phyloP scores from a whole-genome alignment of 1,140 invertebrate genomes.

The Trichomalopsis sarcophagae region DNA sequence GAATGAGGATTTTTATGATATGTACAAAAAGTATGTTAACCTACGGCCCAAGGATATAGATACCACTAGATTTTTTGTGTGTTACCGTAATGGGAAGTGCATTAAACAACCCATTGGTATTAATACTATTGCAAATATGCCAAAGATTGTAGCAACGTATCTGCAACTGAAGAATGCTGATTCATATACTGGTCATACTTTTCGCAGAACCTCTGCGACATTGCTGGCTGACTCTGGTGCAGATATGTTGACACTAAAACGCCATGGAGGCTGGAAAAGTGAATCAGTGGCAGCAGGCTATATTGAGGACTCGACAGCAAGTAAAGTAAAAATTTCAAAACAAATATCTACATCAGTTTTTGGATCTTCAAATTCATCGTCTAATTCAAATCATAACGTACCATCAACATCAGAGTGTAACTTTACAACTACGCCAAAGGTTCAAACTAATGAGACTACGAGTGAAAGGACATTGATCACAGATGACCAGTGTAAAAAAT shows the following conservation, averaged over 20 bases:
- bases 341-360: not conserved
- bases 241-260: not conserved
- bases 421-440: too few relatives aligned
- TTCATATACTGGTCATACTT: not conserved
- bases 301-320: not conserved
- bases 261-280: conserved; percentile 11
- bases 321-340: not conserved
- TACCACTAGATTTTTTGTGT: not conserved
- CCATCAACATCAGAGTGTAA: not conserved
- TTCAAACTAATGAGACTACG: too few relatives aligned
- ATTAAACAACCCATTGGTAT: not conserved
- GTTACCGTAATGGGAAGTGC: not conserved
- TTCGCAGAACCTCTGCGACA: not conserved
- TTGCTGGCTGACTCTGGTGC: conserved; percentile 6
- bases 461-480: too few relatives aligned
- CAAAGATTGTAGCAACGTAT: too few relatives aligned
- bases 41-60: not conserved
- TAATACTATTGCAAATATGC: not conserved
- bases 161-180: not conserved
- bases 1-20: too few relatives aligned
- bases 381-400: not conserved
- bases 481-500: too few relatives aligned
- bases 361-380: not conserved
- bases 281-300: not conserved
- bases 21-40: not conserved